Base-by-base conservation (phyloP, 1,140 invertebrate genomes). In the Leptoteleia sp. region DNA sequence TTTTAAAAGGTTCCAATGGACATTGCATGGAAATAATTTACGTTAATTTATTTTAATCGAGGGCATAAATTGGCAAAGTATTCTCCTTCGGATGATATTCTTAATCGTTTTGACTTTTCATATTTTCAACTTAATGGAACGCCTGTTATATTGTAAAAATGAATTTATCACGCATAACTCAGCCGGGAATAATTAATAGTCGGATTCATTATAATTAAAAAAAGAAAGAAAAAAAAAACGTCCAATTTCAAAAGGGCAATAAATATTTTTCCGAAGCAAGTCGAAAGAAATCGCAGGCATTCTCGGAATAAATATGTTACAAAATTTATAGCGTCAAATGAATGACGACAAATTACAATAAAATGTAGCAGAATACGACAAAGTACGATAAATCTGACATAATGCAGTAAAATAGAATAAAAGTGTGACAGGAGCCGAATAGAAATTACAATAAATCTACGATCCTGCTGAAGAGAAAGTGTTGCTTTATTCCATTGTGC, bases 321-420 rank as follows among this genome's bases (percentile, higher is more conserved):
- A 47, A 52, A 71, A 77, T 77, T 71, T 77, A 77, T 77, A 65
- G 65, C 59, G 7, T 57, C 55, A 71, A 70, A 65, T 71, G 75
- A 77, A 77, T 77, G 75, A 71, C 65, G 75, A 77, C 75, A 77
- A 77, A 77, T 77, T 77, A 77, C 65, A 77, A 77, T 77, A 77
- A 77, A 77, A 71, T 65, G 65, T 77, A 76, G 22, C 73, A 64
- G 64, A 76, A 76, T 76, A 61, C 72, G 37, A 76, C 72, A 47
- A 76, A 76, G 62, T 68, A 31, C 72, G 73, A 76, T 70, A 70
- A 76, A 70, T 76, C 57, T 68, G 55, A 68, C 64, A 50, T 70
- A 76, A 76, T 64, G 73, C 64, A 70, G 57, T 48, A 52, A 70
- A 76, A 64, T 76, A 68, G 72, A 76, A 76, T 68, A 67, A 68